Evolutionary conservation across 2,113 vertebrate genomes (phyloP), one percentile per base, ranked within the genome.

Genomic region (Misgurnus mizolepis): DNA sequence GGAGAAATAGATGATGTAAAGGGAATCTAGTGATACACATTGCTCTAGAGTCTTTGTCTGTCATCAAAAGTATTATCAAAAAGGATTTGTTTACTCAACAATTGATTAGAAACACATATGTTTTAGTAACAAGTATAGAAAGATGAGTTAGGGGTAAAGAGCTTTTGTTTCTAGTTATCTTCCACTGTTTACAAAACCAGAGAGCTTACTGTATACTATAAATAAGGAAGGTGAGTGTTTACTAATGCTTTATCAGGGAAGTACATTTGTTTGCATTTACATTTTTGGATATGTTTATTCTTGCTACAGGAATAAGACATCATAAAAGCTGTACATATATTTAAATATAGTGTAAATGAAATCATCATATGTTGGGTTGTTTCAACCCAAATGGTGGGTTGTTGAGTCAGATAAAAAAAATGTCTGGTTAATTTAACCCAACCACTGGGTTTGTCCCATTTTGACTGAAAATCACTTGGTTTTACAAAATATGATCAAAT

Each of bases 1-100:
- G 27, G 27, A 34, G 27, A 34, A 34, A 70, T 55, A 70, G 49
- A 70, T 17, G 6, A 3, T 3, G 49, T 27, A 40, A 55, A 53
- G 6, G 43, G 69, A 55, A 2, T 14, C 53, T 6, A 15, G 1
- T 5, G 12, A 15, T 34, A 58, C 56, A 41, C 39, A n/a, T 18
- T n/a, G 17, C 53, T 58, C 17, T 56, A 22, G 1, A 22, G 22
- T 22, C 22, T 17, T 56, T 41, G 18, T 72, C 34, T 53, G 14
- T 72, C 39, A 18, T 34, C 8, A 5, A 41, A 34, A n/a, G 39
- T 39, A 60, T 6, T 22, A 22, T 22, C 22, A 45, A 22, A 10
- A 49, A 49, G 45, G 11, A 68, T 12, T 49, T 68, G 67, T 58
- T 58, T 58, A 68, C 45, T 68, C n/a, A 27, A 49, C 67, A 68